Evolutionary conservation across 2,797 vertebrate genomes (phyloP).

Genomic region (Cyprinella venusta): DNA sequence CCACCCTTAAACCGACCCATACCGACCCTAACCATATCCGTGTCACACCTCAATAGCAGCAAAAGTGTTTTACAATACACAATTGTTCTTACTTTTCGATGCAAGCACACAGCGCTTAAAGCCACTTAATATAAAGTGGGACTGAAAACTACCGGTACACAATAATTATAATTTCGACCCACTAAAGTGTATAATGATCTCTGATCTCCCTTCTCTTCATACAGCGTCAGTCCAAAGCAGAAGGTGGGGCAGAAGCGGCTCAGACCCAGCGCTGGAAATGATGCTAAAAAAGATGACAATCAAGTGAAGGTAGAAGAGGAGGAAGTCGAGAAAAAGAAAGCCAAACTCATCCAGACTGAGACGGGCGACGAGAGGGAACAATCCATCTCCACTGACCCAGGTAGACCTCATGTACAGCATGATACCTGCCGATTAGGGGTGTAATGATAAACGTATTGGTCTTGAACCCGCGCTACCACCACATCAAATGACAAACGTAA

Average conservation of each 20-base stretch:
- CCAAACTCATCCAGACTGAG: conserved; percentile 60
- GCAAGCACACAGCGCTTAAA: too few relatives aligned
- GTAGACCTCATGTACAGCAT: conserved; percentile 37
- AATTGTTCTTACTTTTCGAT: too few relatives aligned
- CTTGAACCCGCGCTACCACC: too few relatives aligned
- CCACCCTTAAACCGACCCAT: too few relatives aligned
- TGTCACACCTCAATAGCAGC: too few relatives aligned
- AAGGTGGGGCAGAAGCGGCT: conserved; percentile 85
- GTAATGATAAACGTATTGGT: too few relatives aligned
- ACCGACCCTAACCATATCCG: too few relatives aligned
- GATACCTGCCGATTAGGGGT: too few relatives aligned
- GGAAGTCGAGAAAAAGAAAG: conserved; percentile 68
- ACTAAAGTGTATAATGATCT: neutral
- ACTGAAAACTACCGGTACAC: neutral
- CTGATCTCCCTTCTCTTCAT: neutral
- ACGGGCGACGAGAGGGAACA: conserved; percentile 50
- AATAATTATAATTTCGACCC: neutral
- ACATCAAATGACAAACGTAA: too few relatives aligned
- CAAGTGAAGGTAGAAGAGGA: conserved; percentile 52
- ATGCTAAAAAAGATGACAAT: conserved; percentile 26
- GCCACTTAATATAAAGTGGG: too few relatives aligned
- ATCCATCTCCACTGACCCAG: conserved; percentile 54
- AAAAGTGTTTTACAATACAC: too few relatives aligned
- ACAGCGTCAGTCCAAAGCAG: conserved; percentile 77
- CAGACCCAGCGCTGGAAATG: conserved; percentile 73